Evolutionary conservation across 2,888 invertebrate genomes (phyloP), one percentile per base, ranked within the genome.

Genomic region (Drosophila borealis): DNA sequence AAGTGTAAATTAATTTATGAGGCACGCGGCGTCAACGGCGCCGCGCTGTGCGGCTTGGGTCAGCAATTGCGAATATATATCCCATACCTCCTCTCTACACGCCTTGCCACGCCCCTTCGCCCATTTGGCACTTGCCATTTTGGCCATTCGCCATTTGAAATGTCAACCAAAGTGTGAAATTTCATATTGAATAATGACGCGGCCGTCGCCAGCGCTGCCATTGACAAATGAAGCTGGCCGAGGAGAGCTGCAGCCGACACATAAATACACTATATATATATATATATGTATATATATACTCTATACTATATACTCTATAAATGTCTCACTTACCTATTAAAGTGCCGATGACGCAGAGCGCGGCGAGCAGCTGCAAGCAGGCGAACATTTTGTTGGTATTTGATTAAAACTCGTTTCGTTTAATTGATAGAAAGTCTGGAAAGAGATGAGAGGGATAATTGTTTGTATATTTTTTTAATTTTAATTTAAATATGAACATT

Each of bases 1-100:
- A 85, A 84, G 83, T 84, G 83, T 88, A 84, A 84, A 84, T 84
- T 85, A 84, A 84, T 84, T 84, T 84, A 84, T 84, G 88, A 82
- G 88, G 86, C 83, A 85, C 61, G 77, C 77, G 80, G 77, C 81
- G 65, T 67, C 78, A 68, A 66, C 66, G 80, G 79, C 81, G 82
- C 85, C 85, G 71, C 74, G 17, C 67, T 71, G 46, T 84, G 81
- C 66, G 71, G 80, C 77, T 66, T 44, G 63, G 63, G 54, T 66
- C 71, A 71, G 49, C 57, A 56, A 55, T 59, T 37, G 74, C 21
- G 53, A 54, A 48, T 66, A 17, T 17, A 21, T 2, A 13, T 14
- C 29, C 21, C 8, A 13, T 29, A 19, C 42, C 34, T 33, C 29
- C 3, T 17, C 17, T 17, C 17, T 17, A 17, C 17, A 17, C 9